Conservation (phyloP, 2,113 vertebrate species). For the Pycnonotus jocosus region DNA sequence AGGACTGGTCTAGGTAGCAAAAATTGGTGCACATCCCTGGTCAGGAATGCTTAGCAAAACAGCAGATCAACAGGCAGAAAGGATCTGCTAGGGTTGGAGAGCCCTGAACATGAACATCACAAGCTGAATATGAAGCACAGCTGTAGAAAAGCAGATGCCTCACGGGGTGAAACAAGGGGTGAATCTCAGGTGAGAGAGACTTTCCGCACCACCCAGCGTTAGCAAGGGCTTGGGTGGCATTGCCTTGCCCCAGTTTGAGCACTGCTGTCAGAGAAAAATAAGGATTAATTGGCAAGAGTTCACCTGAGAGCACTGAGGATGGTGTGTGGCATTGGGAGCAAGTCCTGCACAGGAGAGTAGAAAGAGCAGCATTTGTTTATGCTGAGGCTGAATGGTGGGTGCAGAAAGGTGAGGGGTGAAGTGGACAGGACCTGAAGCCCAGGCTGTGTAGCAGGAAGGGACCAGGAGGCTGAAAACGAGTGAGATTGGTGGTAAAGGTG, state of each 20-base stretch:
- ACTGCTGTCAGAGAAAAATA: neutral
- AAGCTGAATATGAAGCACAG: rapidly evolving
- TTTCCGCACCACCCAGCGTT: neutral
- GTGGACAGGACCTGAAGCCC: neutral
- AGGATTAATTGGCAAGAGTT: neutral
- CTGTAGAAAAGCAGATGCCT: neutral
- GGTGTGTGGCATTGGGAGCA: rapidly evolving
- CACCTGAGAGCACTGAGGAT: neutral
- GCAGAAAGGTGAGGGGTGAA: rapidly evolving
- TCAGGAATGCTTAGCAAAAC: rapidly evolving
- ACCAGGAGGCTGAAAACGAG: neutral
- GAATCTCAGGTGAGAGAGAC: neutral
- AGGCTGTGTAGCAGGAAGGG: neutral
- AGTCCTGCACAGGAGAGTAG: rapidly evolving
- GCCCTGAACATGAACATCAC: neutral
- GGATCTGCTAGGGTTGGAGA: neutral
- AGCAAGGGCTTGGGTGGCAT: neutral
- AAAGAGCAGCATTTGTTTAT: neutral
- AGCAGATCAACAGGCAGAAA: neutral
- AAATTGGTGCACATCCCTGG: rapidly evolving
- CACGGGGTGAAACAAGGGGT: neutral
- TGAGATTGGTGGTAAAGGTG: neutral
- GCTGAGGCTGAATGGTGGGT: neutral
- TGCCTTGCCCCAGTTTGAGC: neutral
- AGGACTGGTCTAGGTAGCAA: neutral